A percentile compares a stretch with the other conserved stretches of the same genome.
These are phyloP conservation scores for Aporophyla nigra DNA, from an alignment of 2,888 invertebrate genomes.

Conservation along the genomic window DNA sequence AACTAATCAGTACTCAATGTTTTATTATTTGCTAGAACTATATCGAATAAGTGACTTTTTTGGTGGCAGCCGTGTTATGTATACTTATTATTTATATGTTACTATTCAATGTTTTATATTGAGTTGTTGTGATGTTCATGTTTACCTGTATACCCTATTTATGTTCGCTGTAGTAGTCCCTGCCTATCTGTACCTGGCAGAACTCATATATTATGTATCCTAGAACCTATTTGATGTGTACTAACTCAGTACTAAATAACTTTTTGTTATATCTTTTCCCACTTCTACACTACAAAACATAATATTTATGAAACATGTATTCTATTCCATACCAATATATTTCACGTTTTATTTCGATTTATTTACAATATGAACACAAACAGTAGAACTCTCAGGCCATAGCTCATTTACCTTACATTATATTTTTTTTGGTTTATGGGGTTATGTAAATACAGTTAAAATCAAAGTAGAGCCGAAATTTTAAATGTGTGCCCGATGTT, in stretches of 20 bases:
- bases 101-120: constrained; percentile 85
- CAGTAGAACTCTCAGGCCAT: constrained; percentile 67
- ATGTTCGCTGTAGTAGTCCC: constrained; percentile 62
- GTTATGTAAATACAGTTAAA: constrained; percentile 77
- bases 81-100: constrained; percentile 68
- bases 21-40: constrained; percentile 81
- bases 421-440: constrained; percentile 78
- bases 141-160: constrained; percentile 65
- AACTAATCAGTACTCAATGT: constrained; percentile 63
- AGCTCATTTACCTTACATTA: constrained; percentile 71
- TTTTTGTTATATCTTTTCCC: constrained; percentile 44
- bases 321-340: constrained; percentile 64
- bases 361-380: constrained; percentile 61
- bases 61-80: constrained; percentile 85
- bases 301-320: constrained; percentile 65
- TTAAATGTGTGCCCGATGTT: constrained; percentile 76
- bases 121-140: constrained; percentile 80
- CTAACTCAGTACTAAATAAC: constrained; percentile 58
- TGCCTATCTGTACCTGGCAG: constrained; percentile 57
- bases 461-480: constrained; percentile 75
- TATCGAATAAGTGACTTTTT: constrained; percentile 77
- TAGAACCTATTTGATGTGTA: constrained; percentile 54
- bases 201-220: constrained; percentile 52
- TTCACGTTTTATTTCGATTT: constrained; percentile 25
- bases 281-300: constrained; percentile 49